Conservation (phyloP, 1,140 invertebrate species). For the Apocrypta bakeri region DNA sequence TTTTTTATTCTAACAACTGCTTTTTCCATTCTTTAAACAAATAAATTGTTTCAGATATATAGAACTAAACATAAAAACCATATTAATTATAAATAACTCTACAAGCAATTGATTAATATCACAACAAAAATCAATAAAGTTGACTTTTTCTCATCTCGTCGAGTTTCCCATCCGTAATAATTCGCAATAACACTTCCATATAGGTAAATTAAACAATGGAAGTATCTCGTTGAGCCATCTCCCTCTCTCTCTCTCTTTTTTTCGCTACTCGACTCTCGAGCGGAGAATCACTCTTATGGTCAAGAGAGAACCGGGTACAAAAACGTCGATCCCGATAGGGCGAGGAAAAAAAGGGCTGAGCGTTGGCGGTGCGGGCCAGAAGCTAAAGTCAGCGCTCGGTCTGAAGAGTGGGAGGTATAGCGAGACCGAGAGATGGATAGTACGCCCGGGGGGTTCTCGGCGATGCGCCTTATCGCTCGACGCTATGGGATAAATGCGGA, state of each 20-base stretch:
- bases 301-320: conserved; percentile 40
- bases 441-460: conserved; percentile 36
- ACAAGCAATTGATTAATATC: too few species aligned
- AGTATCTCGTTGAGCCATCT: too few species aligned
- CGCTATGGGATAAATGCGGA: conserved; percentile 42
- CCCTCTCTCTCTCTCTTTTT: background rate
- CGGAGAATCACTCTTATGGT: conserved; percentile 31
- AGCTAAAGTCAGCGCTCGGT: background rate
- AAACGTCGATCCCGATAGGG: conserved; percentile 27
- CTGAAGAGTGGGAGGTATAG: conserved; percentile 33
- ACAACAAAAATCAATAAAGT: too few species aligned
- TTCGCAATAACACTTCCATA: too few species aligned
- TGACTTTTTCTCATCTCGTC: too few species aligned
- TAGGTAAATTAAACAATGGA: too few species aligned
- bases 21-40: too few species aligned
- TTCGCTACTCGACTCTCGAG: background rate
- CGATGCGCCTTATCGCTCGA: conserved; percentile 43
- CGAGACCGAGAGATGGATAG: conserved; percentile 23
- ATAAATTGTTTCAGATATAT: too few species aligned
- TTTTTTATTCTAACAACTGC: too few species aligned
- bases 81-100: too few species aligned
- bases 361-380: background rate
- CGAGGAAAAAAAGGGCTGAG: conserved; percentile 2
- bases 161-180: too few species aligned
- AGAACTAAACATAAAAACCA: too few species aligned